Base-by-base conservation (phyloP, 2,797 vertebrate genomes). In the Synanceia verrucosa region DNA sequence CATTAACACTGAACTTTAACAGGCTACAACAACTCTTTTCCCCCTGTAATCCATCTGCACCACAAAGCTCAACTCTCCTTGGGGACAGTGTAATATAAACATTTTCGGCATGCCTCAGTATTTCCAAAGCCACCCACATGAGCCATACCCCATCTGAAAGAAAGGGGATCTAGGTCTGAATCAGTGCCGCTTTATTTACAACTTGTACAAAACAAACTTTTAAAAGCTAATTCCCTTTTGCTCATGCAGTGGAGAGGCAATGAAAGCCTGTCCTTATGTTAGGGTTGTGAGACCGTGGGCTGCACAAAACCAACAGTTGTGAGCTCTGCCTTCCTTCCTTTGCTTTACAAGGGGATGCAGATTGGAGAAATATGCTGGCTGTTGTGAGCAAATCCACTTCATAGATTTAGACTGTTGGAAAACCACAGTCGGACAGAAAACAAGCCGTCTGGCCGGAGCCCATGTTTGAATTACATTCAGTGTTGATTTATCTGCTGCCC, bases 71-170 rank as follows among this genome's bases (percentile, higher is more conserved):
- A 73, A 51, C 85, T 83, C 85, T 88, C 89, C 87, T 76, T 39
- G 59, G 89, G 85, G 90, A 91, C 86, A 79, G 77, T 79, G 82
- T 85, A 90, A 87, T 79, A 91, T 81, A 91, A 92, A 92, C 90
- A 93, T 84, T 80, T 86, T 82, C 83, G 80, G 83, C 80, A 74
- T 85, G 90, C 76, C 86, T 92, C 89, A 90, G 75, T 90, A 79
- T 92, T 93, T 92, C 90, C 93, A 91, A 91, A 89, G 81, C 88
- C 91, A 89, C 87, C 90, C 84, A 91, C 84, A 83, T 73, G 50
- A 87, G 81, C 78, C 81, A 60, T 84, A 70, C 78, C 73, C 82
- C 84, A 81, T 88, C 76, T 62, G 59, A 85, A 80, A 82, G 85
- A 85, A 85, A 86, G 62, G 80, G 76, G 84, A 88, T 88, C 74